Evolutionary conservation across 1,140 invertebrate genomes (phyloP), one percentile per base, ranked within the genome.

Genomic region (Hylyphantes graminicola): DNA sequence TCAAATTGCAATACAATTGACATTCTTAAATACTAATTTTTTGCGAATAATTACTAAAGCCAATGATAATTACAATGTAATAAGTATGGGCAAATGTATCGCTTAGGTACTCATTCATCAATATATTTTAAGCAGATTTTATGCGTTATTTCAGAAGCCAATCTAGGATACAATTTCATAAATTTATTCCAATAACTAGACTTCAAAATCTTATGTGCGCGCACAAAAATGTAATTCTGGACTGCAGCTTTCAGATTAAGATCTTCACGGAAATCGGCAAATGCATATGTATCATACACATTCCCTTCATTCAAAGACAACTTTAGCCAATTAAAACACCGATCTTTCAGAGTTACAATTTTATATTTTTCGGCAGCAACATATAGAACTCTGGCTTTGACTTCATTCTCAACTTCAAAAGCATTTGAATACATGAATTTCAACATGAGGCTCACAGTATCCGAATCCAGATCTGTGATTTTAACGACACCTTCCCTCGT

Each of bases 121-220:
- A n/a, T n/a, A n/a, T n/a, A n/a, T n/a, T n/a, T n/a, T n/a, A n/a
- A n/a, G n/a, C n/a, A n/a, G n/a, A n/a, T n/a, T n/a, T n/a, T n/a
- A n/a, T 61, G 13, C 7, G 11, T 61, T 61, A 61, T n/a, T 70
- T 70, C 68, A 12, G 48, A 35, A 35, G 68, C 68, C 15, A 70
- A 70, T 51, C 12, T 15, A 51, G 19, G 7, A 1, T 70, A 51
- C 7, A n/a, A n/a, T 70, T 70, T 51, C 9, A 50, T 70, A 10
- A 70, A 51, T 17, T n/a, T 13, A 51, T 73, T 73, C 70, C 70
- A 73, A 13, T 73, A 10, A 10, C 48, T 7, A 8, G 70, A 73
- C 9, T 53, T 9, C 3, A 73, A 55, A 8, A 73, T 54, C 5
- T 57, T 19, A n/a, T 55, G 19, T 11, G 21, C 11, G 15, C 51